Base-by-base conservation (phyloP, 1,140 invertebrate genomes). In the Aphelinus certus region DNA sequence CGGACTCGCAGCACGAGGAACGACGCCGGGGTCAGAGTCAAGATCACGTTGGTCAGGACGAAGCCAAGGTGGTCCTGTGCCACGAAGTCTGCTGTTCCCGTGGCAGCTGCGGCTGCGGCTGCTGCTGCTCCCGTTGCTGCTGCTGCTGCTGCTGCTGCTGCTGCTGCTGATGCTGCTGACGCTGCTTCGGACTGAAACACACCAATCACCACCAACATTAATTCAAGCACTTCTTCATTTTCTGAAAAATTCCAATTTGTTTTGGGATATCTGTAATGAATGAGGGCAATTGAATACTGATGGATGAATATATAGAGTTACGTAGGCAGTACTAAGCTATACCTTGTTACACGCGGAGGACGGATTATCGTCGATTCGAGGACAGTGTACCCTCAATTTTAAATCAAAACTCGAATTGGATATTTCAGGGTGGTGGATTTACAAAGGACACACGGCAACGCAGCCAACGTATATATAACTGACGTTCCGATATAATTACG, bases 51-150 rank as follows among this genome's bases (percentile, higher is more conserved):
- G 81, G 85, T 87, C 86, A 87, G 64, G 86, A 87, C 55, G 85
- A 83, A 43, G 87, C 75, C n/a, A 85, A 87, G 7, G 86, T 86
- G 73, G 83, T 83, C 73, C 87, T 85, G 85, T 85, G 87, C 60
- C 85, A 84, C n/a, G 80, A 70, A 49, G 82, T 80, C 3, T 80
- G 77, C 42, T 64, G 65, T 10, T 71, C 56, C 45, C 61, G 68
- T 56, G 76, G 69, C 60, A 75, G 75, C 53, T 76, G 26, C 26
- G 26, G 26, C 26, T 26, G 26, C 26, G 26, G 26, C 26, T 26
- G 26, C 26, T 26, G 26, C 26, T 26, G 26, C 26, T 26, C 26
- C 26, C 26, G 26, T 26, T 26, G 26, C 26, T 26, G 26, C 26
- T 26, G 26, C 26, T 26, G 26, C 26, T 26, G 26, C 26, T 26